These are phyloP conservation scores for Electrona antarctica DNA, from an alignment of 2,113 vertebrate species.

Conservation along the genomic window DNA sequence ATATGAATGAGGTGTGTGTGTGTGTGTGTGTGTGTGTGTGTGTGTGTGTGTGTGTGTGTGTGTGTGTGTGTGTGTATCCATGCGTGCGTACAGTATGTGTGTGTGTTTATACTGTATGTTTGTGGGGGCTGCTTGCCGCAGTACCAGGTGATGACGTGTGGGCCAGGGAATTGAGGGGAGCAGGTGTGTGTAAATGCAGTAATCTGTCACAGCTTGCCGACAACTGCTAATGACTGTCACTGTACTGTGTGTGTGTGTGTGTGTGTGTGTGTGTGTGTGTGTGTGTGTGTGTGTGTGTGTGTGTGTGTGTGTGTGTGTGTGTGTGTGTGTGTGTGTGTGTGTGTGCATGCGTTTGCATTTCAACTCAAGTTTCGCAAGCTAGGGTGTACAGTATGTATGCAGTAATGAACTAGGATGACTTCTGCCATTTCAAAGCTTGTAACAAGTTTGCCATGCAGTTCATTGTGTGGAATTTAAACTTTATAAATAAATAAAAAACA, in stretches of 20 bases:
- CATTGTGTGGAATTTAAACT: too few relatives aligned
- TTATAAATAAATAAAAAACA: too few relatives aligned
- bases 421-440: too few relatives aligned
- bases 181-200: conserved; percentile 21
- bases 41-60: conserved; percentile 24
- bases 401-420: too few relatives aligned
- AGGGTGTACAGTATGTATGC: too few relatives aligned
- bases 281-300: neutral
- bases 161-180: conserved; percentile 16
- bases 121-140: neutral
- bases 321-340: neutral
- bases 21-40: neutral
- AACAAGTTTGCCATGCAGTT: too few relatives aligned
- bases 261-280: neutral
- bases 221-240: conserved; percentile 6
- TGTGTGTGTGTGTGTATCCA: neutral
- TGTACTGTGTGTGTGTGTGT: neutral
- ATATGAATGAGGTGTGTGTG: neutral
- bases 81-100: neutral
- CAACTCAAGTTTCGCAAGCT: neutral
- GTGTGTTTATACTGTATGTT: neutral
- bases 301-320: neutral
- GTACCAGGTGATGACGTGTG: conserved; percentile 3
- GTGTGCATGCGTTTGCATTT: neutral
- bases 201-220: neutral